Evolutionary conservation across 2,113 vertebrate species (phyloP), one percentile per base, ranked within the genome.

Genomic region (Montifringilla adamsi): DNA sequence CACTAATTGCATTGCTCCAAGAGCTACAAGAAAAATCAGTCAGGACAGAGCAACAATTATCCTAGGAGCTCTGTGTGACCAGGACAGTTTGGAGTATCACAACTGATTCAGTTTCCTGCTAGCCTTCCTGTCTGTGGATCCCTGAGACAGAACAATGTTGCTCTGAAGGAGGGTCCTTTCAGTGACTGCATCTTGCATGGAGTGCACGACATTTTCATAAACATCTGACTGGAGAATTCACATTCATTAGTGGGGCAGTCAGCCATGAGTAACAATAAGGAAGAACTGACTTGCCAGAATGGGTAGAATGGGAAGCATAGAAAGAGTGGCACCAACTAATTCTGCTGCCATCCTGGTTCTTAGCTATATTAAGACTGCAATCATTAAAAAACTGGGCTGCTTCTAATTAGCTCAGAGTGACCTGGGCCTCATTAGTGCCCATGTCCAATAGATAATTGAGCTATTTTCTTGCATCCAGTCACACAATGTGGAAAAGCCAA

Each of bases 371-470:
- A 93, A 94, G 80, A 52, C 33, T 64, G 73, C 64, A 92, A 35
- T 95, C 89, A 82, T 96, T 96, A 94, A 89, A 94, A 87, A 69
- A 26, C 35, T 50, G 67, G 85, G 53, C 62, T 87, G 58, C 82
- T 92, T 96, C 91, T 93, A 93, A 90, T 95, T 93, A 97, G 72
- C 76, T 90, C 18, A 46, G 88, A 90, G 72, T 94, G 90, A 83
- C 46, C 92, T 3, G 30, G 63, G 94, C 79, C 86, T 97, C 94
- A 81, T 95, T 95, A 97, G 68, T 59, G 92, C 76, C 90, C 64
- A 28, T 67, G 72, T 90, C 94, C 90, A 93, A 78, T 74, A 78
- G 95, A 77, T 90, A 97, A 97, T 86, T 92, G 92, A 92, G 86
- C 75, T 90, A 75, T 74, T 90, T 90, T 77, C 73, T 83, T 93